Base-by-base conservation (phyloP, 1,140 invertebrate genomes). In the Caerostris extrusa region DNA sequence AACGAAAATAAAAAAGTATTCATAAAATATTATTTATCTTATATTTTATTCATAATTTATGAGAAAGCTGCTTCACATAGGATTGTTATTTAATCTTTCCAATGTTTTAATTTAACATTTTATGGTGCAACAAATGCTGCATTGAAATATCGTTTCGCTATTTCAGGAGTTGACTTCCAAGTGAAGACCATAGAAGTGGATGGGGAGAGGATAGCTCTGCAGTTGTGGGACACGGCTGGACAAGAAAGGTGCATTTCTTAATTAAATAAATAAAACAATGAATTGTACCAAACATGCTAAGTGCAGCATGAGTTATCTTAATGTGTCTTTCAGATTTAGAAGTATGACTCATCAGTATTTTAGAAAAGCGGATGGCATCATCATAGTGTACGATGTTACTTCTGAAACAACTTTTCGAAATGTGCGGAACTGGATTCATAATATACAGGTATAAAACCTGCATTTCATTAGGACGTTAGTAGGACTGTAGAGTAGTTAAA, bases 141-240 rank as follows among this genome's bases (percentile, higher is more conserved):
- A 34, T 34, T 34, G 0, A 34, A 34, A 0, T 34, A 34, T 34
- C 34, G 34, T 34, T n/a, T 34, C 34, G 3, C 3, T 58, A 57
- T 64, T 93, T 1, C 34, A 95, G 96, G 96, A 85, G 96, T 97
- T n/a, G 97, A 97, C 95, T 97, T 97, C 95, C 97, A 96, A 94
- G 96, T 97, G 5, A 96, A 97, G 95, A 96, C 96, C 56, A 95
- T 97, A n/a, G 86, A 95, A 19, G 93, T 97, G 1, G 96, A 96
- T 12, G 96, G 96, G 67, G 95, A 96, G 83, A 91, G 96, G 0
- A 96, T 97, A 50, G 96, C 96, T 4, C 95, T 97, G 10, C 97
- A 97, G 95, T 95, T 97, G 0, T 97, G 97, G 97, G 97, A 97
- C 94, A 97, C 97, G 50, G 97, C 97, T 10, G 97, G 97, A 3